Base-by-base conservation (phyloP, 2,113 vertebrate genomes). In the Orthonyx spaldingii region DNA sequence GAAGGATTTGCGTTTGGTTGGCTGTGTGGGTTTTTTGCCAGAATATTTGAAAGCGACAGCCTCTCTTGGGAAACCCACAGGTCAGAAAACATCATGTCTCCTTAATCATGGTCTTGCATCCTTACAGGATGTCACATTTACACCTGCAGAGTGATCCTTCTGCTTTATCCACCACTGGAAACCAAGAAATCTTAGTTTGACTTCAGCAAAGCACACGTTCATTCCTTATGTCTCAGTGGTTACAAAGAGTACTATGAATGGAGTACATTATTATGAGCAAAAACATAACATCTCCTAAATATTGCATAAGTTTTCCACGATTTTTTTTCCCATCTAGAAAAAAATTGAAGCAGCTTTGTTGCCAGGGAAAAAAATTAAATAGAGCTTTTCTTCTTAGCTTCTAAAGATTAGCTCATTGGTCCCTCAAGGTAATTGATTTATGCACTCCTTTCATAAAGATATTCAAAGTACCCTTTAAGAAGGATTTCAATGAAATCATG, bases 41-140 rank as follows among this genome's bases (percentile, higher is more conserved):
- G n/a, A 72, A 53, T 5, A 13, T 32, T 50, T 50, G 42, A 91
- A 91, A 84, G 39, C 0, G 0, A 28, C 20, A 46, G 39, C 22
- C 12, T 27, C 21, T 60, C 28, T 35, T 41, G 44, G 39, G 71
- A 89, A 89, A 44, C 27, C 15, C 16, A 10, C 2, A 32, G 20
- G 39, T 21, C 53, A 93, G 53, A 72, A 74, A 56, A 69, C 20
- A 55, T 39, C 0, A 0, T 13, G 24, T 22, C 17, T n/a, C 17
- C 14, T 13, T 55, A 27, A 28, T 21, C 44, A 19, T 0, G 0
- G 60, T 32, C 56, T 47, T 71, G 18, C 7, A 64, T 44, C 87
- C 30, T 59, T 37, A 39, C 4, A 68, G 11, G n/a, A 44, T 21
- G 7, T 6, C 55, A 27, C 21, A 8, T 47, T 75, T 50, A 66